Base-by-base conservation (phyloP, 1,140 invertebrate species). In the Drosophila prosaltans region DNA sequence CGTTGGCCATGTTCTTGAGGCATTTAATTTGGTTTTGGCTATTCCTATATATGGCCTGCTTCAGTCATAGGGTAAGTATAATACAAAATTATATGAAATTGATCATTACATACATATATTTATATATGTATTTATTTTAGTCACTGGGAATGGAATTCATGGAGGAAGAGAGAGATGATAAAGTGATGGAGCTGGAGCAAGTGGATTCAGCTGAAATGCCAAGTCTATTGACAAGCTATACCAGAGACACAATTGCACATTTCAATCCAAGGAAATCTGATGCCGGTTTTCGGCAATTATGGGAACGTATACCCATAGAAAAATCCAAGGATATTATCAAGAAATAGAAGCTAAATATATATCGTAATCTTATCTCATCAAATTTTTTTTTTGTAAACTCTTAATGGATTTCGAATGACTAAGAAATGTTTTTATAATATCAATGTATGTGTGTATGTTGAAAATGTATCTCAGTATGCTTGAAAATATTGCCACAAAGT, bases 261-360 rank as follows among this genome's bases (percentile, higher is more conserved):
- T 89, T 80, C 24, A 88, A 88, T 71, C 84, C 83, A 0, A 74
- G 71, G 1, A 83, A 88, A 11, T 9, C 59, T 9, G 84, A 88
- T 48, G 60, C 68, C 0, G 69, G 75, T 3, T 88, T 89, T 11
- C 80, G 80, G 3, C 75, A 79, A 6, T 57, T 70, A 0, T 88
- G 83, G 83, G 83, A 88, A 41, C 73, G 80, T 0, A 71, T 88
- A 43, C 83, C 83, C 0, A 65, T 55, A 0, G 77, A 88, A 36
- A 89, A 88, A 43, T 62, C 62, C 40, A 80, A 86, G 59, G 79
- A 51, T 51, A 10, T 86, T 48, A 86, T 86, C 32, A 86, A 86
- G 65, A 54, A 79, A 39, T 43, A 62, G 10, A 51, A 4, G 32
- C 32, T 36, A 36, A 1, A 36, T 36, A 36, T 36, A 36, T 36